Evolutionary conservation across 92 coral and sea anemone species (phyloP).

Genomic region (Parazoanthus swiftii): DNA sequence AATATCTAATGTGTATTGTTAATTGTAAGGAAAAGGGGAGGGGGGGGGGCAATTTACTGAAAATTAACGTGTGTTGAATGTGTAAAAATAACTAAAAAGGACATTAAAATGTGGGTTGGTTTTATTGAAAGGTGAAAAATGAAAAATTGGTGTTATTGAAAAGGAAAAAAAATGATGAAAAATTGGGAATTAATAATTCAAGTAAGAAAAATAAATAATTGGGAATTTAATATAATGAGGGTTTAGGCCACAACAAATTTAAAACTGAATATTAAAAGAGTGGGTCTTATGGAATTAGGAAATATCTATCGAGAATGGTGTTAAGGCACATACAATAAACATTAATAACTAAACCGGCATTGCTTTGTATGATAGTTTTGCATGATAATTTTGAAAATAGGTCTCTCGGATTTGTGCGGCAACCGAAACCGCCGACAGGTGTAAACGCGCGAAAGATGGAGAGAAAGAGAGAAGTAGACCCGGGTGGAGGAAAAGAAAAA

Average conservation of each 20-base stretch:
- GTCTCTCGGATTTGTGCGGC: slow-evolving; percentile 7
- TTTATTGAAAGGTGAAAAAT: neutral
- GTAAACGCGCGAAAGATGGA: slow-evolving; percentile 9
- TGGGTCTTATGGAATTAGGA: neutral
- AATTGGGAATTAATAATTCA: slow-evolving; percentile 1
- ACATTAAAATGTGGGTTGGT: slow-evolving; percentile 1
- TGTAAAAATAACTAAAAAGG: slow-evolving; percentile 5
- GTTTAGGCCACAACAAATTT: neutral
- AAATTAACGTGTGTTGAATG: slow-evolving; percentile 6
- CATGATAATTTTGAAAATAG: neutral
- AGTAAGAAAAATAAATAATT: slow-evolving; percentile 1
- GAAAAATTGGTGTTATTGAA: slow-evolving; percentile 1
- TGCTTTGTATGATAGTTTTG: slow-evolving; percentile 6
- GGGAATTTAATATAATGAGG: slow-evolving; percentile 6
- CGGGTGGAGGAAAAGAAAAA: neutral
- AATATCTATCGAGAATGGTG: slow-evolving; percentile 7
- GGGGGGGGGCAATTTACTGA: neutral
- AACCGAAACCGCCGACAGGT: slow-evolving; percentile 1
- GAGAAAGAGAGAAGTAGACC: neutral
- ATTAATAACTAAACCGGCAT: slow-evolving; percentile 1
- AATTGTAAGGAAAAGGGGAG: neutral
- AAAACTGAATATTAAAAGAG: slow-evolving; percentile 1
- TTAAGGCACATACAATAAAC: slow-evolving; percentile 2
- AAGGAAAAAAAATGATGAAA: neutral
- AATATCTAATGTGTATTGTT: neutral